Evolutionary conservation across 2,113 vertebrate species (phyloP).

Genomic region (Puntigrus tetrazona): DNA sequence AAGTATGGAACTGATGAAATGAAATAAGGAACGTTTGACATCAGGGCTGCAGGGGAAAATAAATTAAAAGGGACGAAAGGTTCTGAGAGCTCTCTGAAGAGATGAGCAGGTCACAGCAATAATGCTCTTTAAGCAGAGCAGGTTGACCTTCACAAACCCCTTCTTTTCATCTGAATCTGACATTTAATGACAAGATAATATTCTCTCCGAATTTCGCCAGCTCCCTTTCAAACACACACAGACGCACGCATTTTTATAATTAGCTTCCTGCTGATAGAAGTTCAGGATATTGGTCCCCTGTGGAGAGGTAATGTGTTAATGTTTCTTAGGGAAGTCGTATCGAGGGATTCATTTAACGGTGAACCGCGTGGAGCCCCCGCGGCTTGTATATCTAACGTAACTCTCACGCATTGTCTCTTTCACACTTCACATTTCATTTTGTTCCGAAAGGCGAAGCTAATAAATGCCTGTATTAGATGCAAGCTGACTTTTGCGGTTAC

Average conservation of each 20-base stretch:
- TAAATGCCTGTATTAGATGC: neutral
- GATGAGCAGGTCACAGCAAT: slow-evolving; percentile 32
- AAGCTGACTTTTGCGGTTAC: neutral
- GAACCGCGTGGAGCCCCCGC: neutral
- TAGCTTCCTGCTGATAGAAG: slow-evolving; percentile 53
- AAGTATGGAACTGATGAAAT: slow-evolving; percentile 42
- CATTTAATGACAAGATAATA: slow-evolving; percentile 53
- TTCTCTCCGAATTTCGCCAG: slow-evolving; percentile 30
- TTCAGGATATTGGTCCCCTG: slow-evolving; percentile 55
- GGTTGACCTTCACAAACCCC: slow-evolving; percentile 43
- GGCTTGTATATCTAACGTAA: slow-evolving; percentile 26
- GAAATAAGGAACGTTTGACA: slow-evolving; percentile 25
- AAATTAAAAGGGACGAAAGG: slow-evolving; percentile 21
- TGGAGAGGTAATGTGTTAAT: slow-evolving; percentile 56
- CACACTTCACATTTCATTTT: neutral
- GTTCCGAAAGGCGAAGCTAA: neutral
- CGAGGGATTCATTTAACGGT: slow-evolving; percentile 40
- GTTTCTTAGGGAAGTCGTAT: slow-evolving; percentile 40
- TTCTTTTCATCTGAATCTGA: slow-evolving; percentile 34
- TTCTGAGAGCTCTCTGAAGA: slow-evolving; percentile 8
- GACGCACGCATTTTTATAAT: slow-evolving; percentile 46
- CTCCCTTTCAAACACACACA: slow-evolving; percentile 29
- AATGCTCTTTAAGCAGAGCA: slow-evolving; percentile 36
- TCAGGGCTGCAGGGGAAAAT: neutral
- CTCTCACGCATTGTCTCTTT: neutral